Base-by-base conservation (phyloP, 2,113 vertebrate genomes). In the Phocoena sinus region DNA sequence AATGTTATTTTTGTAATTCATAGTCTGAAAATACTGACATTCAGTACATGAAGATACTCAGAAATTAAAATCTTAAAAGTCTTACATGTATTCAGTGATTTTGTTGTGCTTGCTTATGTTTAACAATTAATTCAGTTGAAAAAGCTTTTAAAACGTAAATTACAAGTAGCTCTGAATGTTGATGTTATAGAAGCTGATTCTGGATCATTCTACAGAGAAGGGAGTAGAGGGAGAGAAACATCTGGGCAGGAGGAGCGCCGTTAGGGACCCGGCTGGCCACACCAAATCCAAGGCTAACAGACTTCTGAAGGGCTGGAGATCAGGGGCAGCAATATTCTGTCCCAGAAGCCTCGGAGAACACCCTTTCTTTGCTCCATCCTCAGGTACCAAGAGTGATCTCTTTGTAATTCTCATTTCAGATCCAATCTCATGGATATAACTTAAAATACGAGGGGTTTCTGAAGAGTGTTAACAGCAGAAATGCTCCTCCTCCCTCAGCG, bases 1-100 rank as follows among this genome's bases (percentile, higher is more conserved):
- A 94, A 96, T 96, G 44, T 50, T 97, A 90, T 96, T 94, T 97
- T 96, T 97, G 36, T 62, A 92, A 95, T 94, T 95, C 28, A 5
- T 95, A 92, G 58, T 23, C 89, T 95, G 74, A 81, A 91, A 91
- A 77, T 94, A 93, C 38, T 71, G 26, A n/a, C 77, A 53, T 12
- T 89, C 53, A 93, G 44, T 77, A 80, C 33, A 58, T 70, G 79
- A 47, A 92, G 56, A 41, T 95, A 77, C 25, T 88, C 36, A 89
- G 81, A 92, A 97, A 96, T 92, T 97, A 97, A 96, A 95, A 83
- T 81, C 3, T 84, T 95, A 21, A 84, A 87, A 89, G 23, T 68
- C 6, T 20, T 44, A 15, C 1, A 14, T 50, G 33, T n/a, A 79
- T 62, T 83, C 53, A 94, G 8, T 73, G 85, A 77, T 95, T 89